A percentile compares a stretch with the other conserved stretches of the same genome.
phyloP scores from a whole-genome alignment of 2,113 vertebrate genomes.

The Guaruba guarouba region DNA sequence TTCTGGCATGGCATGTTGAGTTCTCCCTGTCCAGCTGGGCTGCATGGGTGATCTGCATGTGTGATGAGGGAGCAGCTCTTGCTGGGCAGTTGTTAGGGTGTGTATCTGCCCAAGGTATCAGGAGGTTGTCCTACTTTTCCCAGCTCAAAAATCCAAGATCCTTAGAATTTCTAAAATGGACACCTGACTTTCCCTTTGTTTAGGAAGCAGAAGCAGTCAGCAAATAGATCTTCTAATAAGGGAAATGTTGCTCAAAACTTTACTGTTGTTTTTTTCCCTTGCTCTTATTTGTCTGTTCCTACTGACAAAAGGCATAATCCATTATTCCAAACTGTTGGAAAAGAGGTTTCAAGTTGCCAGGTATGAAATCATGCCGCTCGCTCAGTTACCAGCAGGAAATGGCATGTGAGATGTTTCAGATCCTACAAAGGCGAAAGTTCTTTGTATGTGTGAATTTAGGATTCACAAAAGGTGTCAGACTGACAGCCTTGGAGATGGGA shows the following conservation, averaged over 20 bases:
- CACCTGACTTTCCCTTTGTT: slow-evolving; percentile 13
- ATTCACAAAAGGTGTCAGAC: slow-evolving; percentile 62
- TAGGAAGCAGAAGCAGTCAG: not conserved
- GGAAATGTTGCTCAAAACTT: slow-evolving; percentile 25
- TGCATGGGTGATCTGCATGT: slow-evolving; percentile 14
- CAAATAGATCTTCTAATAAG: slow-evolving; percentile 12
- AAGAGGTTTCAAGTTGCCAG: slow-evolving; percentile 53
- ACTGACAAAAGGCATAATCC: slow-evolving; percentile 35
- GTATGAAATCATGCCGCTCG: slow-evolving; percentile 51
- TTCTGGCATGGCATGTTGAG: slow-evolving; percentile 16
- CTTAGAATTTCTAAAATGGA: not conserved
- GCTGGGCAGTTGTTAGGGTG: not conserved
- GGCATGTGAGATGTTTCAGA: slow-evolving; percentile 10
- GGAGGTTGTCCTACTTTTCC: slow-evolving; percentile 42
- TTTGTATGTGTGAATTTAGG: slow-evolving; percentile 59
- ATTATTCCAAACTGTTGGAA: slow-evolving; percentile 48
- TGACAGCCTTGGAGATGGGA: slow-evolving; percentile 40
- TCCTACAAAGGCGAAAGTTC: slow-evolving; percentile 60
- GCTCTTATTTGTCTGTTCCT: not conserved
- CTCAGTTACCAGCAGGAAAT: slow-evolving; percentile 48
- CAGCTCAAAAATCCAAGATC: not conserved
- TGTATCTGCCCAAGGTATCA: slow-evolving; percentile 20
- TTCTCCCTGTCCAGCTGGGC: slow-evolving; percentile 55
- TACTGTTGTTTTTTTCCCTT: not conserved
- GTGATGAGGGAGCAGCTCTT: slow-evolving; percentile 14